Evolutionary conservation across 2,113 vertebrate species (phyloP).

Genomic region (Phoenicopterus ruber): DNA sequence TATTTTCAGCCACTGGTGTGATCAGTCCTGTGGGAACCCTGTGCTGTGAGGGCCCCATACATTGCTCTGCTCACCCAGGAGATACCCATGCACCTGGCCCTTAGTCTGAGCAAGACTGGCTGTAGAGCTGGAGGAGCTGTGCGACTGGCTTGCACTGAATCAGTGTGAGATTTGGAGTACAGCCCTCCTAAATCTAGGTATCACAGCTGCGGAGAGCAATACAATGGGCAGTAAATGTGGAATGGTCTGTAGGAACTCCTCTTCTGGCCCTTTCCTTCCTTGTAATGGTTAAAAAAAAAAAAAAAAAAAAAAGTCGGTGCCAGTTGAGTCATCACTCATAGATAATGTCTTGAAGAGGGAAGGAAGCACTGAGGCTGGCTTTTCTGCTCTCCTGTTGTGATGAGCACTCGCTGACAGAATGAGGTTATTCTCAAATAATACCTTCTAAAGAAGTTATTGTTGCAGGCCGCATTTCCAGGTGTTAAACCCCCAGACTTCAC

Average conservation of each 20-base stretch:
- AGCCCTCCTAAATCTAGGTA: neutral
- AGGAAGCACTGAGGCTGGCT: neutral
- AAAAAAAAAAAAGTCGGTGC: accelerated
- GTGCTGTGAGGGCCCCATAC: neutral
- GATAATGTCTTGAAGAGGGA: neutral
- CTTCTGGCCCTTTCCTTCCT: neutral
- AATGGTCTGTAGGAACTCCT: neutral
- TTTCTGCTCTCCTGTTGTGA: neutral
- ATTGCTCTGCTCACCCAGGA: neutral
- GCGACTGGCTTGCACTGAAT: too few relatives aligned
- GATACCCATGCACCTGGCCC: too few relatives aligned
- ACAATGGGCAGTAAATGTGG: neutral
- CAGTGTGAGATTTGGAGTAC: neutral
- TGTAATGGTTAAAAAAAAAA: neutral
- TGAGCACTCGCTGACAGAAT: constrained; percentile 6
- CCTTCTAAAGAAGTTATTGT: neutral
- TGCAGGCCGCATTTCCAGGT: neutral
- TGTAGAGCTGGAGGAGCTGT: neutral
- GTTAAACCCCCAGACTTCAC: neutral
- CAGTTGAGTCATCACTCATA: neutral
- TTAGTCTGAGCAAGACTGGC: neutral
- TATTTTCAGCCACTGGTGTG: neutral
- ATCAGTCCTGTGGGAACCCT: neutral
- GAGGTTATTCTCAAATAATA: neutral
- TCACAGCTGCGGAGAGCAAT: neutral